Conservation (phyloP, 2,888 invertebrate genomes). For the Hydrotaea diabolus region DNA sequence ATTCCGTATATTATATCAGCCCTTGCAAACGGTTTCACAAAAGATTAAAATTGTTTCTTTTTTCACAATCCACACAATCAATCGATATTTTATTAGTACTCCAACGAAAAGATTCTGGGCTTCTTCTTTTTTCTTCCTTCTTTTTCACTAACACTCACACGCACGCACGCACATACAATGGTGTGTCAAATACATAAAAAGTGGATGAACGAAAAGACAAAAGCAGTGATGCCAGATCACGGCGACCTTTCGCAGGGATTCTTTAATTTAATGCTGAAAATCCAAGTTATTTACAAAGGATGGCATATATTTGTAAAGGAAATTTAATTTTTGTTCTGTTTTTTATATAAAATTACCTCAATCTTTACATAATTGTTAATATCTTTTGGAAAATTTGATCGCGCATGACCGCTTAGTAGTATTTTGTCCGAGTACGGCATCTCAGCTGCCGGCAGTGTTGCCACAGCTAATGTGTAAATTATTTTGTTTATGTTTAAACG, state of each 20-base stretch:
- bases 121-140: constrained; percentile 21
- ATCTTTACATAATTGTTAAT: neutral
- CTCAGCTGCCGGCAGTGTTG: neutral
- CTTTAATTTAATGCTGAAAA: neutral
- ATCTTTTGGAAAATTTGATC: constrained; percentile 1
- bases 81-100: constrained; percentile 32
- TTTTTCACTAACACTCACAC: constrained; percentile 5
- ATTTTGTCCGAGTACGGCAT: neutral
- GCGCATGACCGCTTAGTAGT: constrained; percentile 19
- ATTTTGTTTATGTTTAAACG: neutral
- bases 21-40: constrained; percentile 3
- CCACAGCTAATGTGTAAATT: neutral
- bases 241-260: neutral
- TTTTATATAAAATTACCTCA: neutral
- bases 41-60: constrained; percentile 8
- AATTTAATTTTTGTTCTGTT: neutral
- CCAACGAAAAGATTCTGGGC: constrained; percentile 25
- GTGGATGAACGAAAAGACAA: neutral
- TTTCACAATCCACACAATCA: constrained; percentile 19
- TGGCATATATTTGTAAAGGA: too few species aligned
- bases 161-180: too few species aligned
- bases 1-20: constrained; percentile 17
- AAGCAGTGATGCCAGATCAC: constrained; percentile 12
- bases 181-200: constrained; percentile 13
- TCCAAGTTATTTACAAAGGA: too few species aligned